Percentiles rank a stretch among this genome's conserved stretches.
Evolutionary conservation across 2,888 invertebrate species (phyloP).

Genomic region (Erebia palarica): DNA sequence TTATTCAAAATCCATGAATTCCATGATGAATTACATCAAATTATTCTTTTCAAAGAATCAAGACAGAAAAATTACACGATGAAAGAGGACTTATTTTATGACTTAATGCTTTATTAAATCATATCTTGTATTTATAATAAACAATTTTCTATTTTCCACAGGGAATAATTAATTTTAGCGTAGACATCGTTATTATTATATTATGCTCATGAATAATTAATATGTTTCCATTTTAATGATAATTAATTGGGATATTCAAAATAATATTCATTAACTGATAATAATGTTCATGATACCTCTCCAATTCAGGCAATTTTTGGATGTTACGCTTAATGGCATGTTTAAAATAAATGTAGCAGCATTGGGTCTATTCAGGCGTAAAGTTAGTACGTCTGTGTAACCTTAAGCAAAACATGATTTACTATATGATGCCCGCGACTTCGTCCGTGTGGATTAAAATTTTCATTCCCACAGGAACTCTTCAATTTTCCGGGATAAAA

Average conservation of each 20-base stretch:
- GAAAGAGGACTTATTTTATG: too few relatives aligned
- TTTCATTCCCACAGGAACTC: too few relatives aligned
- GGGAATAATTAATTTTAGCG: neutral
- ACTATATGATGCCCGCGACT: too few relatives aligned
- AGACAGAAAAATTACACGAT: neutral
- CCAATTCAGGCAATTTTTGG: neutral
- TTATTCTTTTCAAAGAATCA: neutral
- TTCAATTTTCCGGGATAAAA: too few relatives aligned
- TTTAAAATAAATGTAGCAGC: neutral
- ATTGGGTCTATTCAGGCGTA: too few relatives aligned
- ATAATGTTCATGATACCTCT: neutral
- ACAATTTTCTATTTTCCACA: neutral
- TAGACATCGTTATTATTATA: neutral
- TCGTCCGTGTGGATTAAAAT: too few relatives aligned
- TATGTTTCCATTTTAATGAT: neutral
- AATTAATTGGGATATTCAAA: neutral
- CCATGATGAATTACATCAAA: too few relatives aligned
- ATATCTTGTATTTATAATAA: too few relatives aligned
- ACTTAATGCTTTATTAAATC: too few relatives aligned
- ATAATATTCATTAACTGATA: neutral
- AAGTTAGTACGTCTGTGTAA: too few relatives aligned
- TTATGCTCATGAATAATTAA: neutral
- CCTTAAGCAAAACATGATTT: too few relatives aligned
- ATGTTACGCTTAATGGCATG: neutral
- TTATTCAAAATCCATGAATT: too few relatives aligned